Conservation (phyloP, 1,140 invertebrate genomes). For the Cheumatopsyche charites region DNA sequence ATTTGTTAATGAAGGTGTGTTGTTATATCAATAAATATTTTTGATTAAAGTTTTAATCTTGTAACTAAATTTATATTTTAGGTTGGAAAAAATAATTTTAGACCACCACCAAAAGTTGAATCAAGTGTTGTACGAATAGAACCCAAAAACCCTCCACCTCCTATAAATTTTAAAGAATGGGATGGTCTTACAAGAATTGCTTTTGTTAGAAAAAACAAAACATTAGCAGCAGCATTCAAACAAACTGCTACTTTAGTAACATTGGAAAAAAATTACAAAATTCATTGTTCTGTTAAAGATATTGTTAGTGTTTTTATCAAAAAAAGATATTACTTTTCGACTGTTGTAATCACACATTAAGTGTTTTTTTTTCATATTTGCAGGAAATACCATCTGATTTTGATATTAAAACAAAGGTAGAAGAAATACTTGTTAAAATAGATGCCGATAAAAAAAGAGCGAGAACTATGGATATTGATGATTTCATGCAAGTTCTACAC, state of each 20-base stretch:
- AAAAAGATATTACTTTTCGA: too few relatives aligned
- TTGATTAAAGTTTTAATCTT: neutral
- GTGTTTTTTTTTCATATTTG: too few relatives aligned
- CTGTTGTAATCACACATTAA: too few relatives aligned
- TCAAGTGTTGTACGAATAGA: conserved; percentile 98
- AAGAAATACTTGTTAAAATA: conserved; percentile 71
- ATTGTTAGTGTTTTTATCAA: conserved; percentile 66
- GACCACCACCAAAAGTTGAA: conserved; percentile 98
- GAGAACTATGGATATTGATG: conserved; percentile 94
- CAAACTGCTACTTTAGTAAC: conserved; percentile 81
- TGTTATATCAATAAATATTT: neutral
- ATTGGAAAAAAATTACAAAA: conserved; percentile 91
- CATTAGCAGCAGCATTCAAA: conserved; percentile 83
- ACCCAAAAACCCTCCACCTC: conserved; percentile 94
- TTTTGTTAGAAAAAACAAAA: conserved; percentile 96
- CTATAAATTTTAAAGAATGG: conserved; percentile 97
- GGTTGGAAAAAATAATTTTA: conserved; percentile 98
- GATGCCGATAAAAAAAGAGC: conserved; percentile 82
- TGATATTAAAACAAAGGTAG: conserved; percentile 84
- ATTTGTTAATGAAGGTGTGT: conserved; percentile 94
- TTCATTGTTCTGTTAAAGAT: conserved; percentile 87
- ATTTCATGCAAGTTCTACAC: conserved; percentile 88
- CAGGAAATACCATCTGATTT: conserved; percentile 82
- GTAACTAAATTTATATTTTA: conserved; percentile 50
- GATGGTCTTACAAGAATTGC: conserved; percentile 94